Evolutionary conservation across 2,888 invertebrate genomes (phyloP).

Genomic region (Steinernema hermaphroditum): DNA sequence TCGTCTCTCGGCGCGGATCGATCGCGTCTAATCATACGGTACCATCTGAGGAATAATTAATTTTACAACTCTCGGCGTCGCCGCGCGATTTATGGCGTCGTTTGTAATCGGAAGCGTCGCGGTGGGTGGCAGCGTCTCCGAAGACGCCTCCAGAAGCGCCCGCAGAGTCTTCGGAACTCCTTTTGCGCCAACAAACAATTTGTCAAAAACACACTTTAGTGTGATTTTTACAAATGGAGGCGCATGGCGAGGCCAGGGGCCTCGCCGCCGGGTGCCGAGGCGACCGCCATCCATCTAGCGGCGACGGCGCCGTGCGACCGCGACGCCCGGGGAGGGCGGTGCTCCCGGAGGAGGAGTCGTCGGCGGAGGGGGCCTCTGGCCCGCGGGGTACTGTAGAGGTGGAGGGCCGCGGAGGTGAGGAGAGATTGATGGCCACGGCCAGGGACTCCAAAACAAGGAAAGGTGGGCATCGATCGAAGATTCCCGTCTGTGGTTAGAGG

Average conservation of each 20-base stretch:
- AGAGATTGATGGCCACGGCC: neutral
- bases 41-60: slow-evolving; percentile 5
- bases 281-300: neutral
- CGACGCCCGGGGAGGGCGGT: neutral
- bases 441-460: neutral
- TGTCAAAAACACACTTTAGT: slow-evolving; percentile 25
- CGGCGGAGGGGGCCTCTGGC: neutral
- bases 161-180: neutral
- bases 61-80: slow-evolving; percentile 13
- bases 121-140: neutral
- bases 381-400: neutral
- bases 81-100: slow-evolving; percentile 23
- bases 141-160: neutral
- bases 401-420: neutral
- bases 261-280: neutral
- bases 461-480: too few relatives aligned
- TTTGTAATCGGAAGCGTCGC: slow-evolving; percentile 6
- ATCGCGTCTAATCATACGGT: slow-evolving; percentile 20
- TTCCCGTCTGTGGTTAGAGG: too few relatives aligned
- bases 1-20: neutral
- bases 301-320: neutral
- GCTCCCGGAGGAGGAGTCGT: slow-evolving; percentile 5
- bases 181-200: neutral
- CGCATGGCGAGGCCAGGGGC: neutral
- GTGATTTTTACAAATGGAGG: slow-evolving; percentile 22